A percentile compares a stretch with the other conserved stretches of the same genome.
Evolutionary conservation across 2,888 invertebrate species (phyloP).

Genomic region (Zhuqinia jingwanae): DNA sequence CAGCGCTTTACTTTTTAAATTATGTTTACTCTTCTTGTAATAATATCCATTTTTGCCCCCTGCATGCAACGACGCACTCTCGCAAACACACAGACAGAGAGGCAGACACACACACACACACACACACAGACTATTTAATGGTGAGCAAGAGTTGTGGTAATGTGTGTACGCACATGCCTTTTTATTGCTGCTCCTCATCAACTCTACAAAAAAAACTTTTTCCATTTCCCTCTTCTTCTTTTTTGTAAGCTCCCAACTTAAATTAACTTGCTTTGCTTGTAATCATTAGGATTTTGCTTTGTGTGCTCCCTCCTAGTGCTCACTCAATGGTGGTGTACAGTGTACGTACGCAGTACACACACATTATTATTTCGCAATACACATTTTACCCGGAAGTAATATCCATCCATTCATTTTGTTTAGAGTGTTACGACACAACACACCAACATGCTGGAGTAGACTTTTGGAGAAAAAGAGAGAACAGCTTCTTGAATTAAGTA

Average conservation of each 20-base stretch:
- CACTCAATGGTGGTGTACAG: too few species aligned
- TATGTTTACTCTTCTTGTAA: slow-evolving; percentile 25
- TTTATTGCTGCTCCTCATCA: slow-evolving; percentile 16
- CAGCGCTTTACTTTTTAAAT: slow-evolving; percentile 25
- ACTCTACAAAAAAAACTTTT: background rate
- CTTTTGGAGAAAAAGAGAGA: slow-evolving; percentile 3
- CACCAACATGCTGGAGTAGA: too few species aligned
- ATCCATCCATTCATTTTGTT: background rate
- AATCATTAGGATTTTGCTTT: too few species aligned
- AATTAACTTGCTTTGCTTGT: too few species aligned
- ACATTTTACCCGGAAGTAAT: background rate
- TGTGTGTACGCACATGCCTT: slow-evolving; percentile 20
- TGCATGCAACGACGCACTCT: too few species aligned
- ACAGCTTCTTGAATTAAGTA: slow-evolving; percentile 25
- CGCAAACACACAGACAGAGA: background rate
- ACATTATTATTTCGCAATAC: slow-evolving; percentile 54
- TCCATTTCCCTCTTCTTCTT: too few species aligned
- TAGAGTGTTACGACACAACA: too few species aligned
- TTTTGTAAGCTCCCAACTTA: too few species aligned
- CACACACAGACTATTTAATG: too few species aligned
- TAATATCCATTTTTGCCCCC: too few species aligned
- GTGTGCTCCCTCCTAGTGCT: too few species aligned
- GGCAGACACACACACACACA: background rate
- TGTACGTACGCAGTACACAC: too few species aligned
- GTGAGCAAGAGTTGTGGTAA: background rate